Evolutionary conservation across 92 coral and sea anemone genomes (phyloP), one percentile per base, ranked within the genome.

Genomic region (Isaurus tuberculatus): DNA sequence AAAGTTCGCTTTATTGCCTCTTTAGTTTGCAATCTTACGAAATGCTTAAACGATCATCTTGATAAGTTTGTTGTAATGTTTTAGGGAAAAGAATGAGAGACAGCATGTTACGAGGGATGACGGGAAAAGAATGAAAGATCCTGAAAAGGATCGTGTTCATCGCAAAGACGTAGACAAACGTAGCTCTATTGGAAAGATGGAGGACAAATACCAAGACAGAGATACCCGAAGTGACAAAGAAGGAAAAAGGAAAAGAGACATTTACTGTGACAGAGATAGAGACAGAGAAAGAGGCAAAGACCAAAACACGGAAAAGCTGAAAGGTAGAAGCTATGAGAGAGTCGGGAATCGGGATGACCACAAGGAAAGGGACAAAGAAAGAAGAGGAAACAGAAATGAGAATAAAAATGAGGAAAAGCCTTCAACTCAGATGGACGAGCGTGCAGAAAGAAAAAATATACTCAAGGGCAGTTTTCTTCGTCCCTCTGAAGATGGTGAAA

Each of bases 31-130:
- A 9, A 9, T 40, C 46, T 40, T 40, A 4, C 11, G 13, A 40
- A 40, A 13, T 40, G 46, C 11, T 7, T 13, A 40, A 7, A 6
- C 1, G 11, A 40, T 40, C 10, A 40, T 7, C 11, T 40, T 37
- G 8, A 36, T 37, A 9, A 37, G 8, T 37, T 37, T 37, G 43
- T 37, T 37, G 43, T 37, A 37, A 37, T 37, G 43, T 37, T 37
- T 37, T 37, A 90, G 90, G 70, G 90, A 90, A 75, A 82, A 83
- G 43, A 71, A 65, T 10, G 87, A 85, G 49, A 66, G 89, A 57
- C 61, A 65, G 8, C 5, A 72, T 68, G 77, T 25, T 42, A 63
- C 64, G 26, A 53, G 72, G 10, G 26, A 23, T 80, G 55, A 28
- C 32, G 70, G 60, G 37, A 42, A 64, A 58, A 65, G 81, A 70